Percentiles rank a stretch among this genome's conserved stretches.
phyloP scores from a whole-genome alignment of 2,797 vertebrate genomes.

The Scarus forsteni region DNA sequence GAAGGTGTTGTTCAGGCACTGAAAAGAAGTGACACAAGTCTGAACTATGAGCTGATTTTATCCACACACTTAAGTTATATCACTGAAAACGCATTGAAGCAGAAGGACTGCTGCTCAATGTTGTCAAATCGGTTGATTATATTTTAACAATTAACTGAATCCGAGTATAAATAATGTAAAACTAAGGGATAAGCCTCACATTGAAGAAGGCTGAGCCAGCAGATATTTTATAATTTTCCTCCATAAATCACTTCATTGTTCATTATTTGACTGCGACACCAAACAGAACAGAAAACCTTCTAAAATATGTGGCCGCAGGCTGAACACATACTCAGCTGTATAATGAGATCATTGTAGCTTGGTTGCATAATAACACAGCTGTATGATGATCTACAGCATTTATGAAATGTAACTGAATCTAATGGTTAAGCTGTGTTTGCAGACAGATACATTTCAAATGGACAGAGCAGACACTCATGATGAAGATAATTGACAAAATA shows the following conservation, averaged over 20 bases:
- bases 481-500: neutral
- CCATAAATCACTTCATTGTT: neutral
- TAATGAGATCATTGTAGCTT: conserved; percentile 6
- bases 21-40: neutral
- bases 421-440: neutral
- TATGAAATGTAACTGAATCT: neutral
- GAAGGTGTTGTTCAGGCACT: neutral
- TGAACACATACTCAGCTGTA: neutral
- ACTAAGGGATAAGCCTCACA: neutral
- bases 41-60: too few species aligned
- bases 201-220: neutral
- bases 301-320: neutral
- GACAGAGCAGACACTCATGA: neutral
- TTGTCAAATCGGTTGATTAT: too few species aligned
- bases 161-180: neutral
- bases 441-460: neutral
- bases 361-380: conserved; percentile 1
- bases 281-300: neutral
- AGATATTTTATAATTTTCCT: neutral
- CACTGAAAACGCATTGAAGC: too few species aligned
- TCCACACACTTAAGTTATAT: too few species aligned
- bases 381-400: neutral
- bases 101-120: too few species aligned
- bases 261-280: neutral
- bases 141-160: neutral